Evolutionary conservation across 1,140 invertebrate genomes (phyloP).

Genomic region (Ptiloglossa arizonensis): DNA sequence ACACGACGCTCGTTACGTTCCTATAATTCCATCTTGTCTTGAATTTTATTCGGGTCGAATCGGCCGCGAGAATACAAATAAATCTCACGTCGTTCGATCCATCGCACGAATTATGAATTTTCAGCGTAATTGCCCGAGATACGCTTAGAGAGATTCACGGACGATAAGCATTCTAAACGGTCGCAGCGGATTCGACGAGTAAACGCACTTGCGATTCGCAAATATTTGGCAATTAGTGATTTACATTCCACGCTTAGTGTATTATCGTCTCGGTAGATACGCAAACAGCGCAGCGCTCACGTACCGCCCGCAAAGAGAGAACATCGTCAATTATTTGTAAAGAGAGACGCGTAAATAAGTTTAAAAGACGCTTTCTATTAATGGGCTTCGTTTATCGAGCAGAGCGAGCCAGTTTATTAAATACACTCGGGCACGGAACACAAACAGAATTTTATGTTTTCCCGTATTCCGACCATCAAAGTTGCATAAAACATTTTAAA

Average conservation of each 20-base stretch:
- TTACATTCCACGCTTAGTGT: conserved; percentile 40
- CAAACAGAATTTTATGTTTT: background rate
- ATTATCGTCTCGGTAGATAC: conserved; percentile 51
- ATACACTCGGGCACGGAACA: background rate
- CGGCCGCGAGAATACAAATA: no score
- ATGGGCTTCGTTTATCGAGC: background rate
- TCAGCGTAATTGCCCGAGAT: no score
- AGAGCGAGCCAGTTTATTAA: background rate
- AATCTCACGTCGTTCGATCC: background rate
- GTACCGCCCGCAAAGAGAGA: background rate
- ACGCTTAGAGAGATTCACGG: background rate
- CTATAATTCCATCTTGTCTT: no score
- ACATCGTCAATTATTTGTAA: background rate
- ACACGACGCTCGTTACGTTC: no score
- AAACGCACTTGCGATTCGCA: conserved; percentile 24
- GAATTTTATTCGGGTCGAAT: no score
- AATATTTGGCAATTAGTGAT: conserved; percentile 62
- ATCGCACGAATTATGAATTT: no score
- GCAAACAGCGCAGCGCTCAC: background rate
- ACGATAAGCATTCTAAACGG: background rate
- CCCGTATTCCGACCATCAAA: background rate
- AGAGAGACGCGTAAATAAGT: background rate
- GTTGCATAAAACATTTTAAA: background rate
- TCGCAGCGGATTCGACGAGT: background rate
- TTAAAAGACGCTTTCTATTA: background rate